Conservation (phyloP, 2,888 invertebrate species). For the Drosophila barbarae region DNA sequence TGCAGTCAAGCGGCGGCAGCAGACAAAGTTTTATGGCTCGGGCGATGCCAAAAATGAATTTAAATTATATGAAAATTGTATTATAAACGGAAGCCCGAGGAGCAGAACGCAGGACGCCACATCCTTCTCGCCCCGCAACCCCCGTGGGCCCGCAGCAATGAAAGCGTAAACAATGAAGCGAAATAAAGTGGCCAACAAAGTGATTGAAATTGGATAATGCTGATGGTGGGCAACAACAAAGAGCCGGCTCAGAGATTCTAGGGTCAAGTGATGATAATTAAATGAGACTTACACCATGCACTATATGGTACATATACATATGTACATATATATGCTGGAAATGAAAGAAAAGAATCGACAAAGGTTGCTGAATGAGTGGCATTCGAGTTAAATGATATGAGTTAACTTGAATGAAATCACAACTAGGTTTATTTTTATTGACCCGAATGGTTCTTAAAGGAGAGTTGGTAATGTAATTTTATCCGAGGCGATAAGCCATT, state of each 20-base stretch:
- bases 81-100: constrained; percentile 37
- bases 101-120: constrained; percentile 6
- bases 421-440: neutral
- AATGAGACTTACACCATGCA: constrained; percentile 15
- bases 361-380: neutral
- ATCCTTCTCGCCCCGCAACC: constrained; percentile 9
- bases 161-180: constrained; percentile 58
- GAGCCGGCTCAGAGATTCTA: constrained; percentile 1
- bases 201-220: constrained; percentile 68
- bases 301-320: neutral
- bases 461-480: neutral
- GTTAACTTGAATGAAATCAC: constrained; percentile 3
- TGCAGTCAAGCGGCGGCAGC: constrained; percentile 39
- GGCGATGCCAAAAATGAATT: constrained; percentile 59
- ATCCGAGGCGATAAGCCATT: neutral
- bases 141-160: constrained; percentile 33
- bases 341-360: neutral
- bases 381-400: constrained; percentile 1
- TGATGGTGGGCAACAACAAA: constrained; percentile 35
- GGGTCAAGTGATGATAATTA: constrained; percentile 35
- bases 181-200: constrained; percentile 59
- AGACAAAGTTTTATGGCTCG: constrained; percentile 64
- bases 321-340: neutral
- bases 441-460: neutral
- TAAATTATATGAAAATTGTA: constrained; percentile 70